Base-by-base conservation (phyloP, 2,888 invertebrate species). In the Anthophora plumipes region DNA sequence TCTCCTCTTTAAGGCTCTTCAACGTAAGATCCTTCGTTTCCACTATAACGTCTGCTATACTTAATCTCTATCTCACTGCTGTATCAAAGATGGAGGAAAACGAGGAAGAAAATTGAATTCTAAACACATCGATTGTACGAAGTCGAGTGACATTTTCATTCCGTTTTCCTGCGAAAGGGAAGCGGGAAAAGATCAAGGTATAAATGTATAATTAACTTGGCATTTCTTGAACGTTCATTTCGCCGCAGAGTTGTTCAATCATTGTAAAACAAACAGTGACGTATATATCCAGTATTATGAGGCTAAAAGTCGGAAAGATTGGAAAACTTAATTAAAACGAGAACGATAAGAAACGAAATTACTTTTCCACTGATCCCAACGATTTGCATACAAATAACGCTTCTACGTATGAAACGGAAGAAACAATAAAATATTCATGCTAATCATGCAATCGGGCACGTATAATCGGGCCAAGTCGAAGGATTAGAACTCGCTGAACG, bases 341-440 rank as follows among this genome's bases (percentile, higher is more conserved):
- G 50, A 41, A 43, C 25, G 41, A 54, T 43, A 52, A 20, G 14
- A 54, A 54, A 3, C 20, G 61, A 70, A 71, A 52, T 41, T 52
- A 54, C 31, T 37, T 41, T 43, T n/a, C 20, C 52, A 22, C 63
- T 54, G 63, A 63, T 61, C 54, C 59, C 70, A n/a, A 61, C 63
- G n/a, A 71, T 71, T 71, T 71, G 71, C 63, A 71, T 71, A 63
- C 20, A 71, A 71, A 71, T 63, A 54, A 54, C 52, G 11, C 14
- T 4, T 7, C 39, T 12, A 5, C 17, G 50, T 22, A 39, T 37
- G 50, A 12, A 60, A 25, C n/a, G 31, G 50, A 59, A 31, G 25
- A 46, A 46, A 69, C 37, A 17, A 59, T 37, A 39, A 59, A 69
- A 17, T 39, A 37, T 17, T 39, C 22, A 14, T 3, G 22, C 14